These are phyloP conservation scores for Aphodius granarius DNA, from an alignment of 2,888 invertebrate genomes.

Conservation along the genomic window DNA sequence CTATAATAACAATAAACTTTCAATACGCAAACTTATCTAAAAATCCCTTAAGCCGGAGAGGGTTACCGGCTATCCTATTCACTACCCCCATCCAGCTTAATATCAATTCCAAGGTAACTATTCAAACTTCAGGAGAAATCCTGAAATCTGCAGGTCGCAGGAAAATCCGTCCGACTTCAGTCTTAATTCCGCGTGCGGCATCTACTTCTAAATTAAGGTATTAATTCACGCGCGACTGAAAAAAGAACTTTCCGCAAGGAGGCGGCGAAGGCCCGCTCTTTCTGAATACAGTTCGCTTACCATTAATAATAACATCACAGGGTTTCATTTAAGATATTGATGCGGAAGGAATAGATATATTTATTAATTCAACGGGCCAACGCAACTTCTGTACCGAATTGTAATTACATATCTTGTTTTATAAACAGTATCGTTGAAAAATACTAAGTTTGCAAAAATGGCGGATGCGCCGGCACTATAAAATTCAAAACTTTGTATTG, in stretches of 20 bases:
- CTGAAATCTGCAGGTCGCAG: neutral
- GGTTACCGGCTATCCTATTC: neutral
- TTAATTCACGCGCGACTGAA: conserved; percentile 17
- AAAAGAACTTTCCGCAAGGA: neutral
- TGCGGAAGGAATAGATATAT: no score
- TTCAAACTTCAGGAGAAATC: neutral
- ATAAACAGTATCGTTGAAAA: no score
- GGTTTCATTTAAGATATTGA: no score
- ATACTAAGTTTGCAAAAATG: no score
- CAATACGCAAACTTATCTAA: neutral
- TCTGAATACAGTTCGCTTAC: conserved; percentile 29
- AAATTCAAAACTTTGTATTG: no score
- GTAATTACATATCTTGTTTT: no score
- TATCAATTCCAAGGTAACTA: neutral
- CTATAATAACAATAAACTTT: no score
- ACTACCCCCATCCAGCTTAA: neutral
- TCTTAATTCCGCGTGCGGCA: neutral
- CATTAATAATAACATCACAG: conserved; percentile 42
- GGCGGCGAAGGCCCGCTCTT: neutral
- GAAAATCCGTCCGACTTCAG: neutral
- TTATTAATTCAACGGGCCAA: no score
- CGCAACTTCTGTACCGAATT: no score
- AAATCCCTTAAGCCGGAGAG: neutral
- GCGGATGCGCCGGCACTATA: no score
- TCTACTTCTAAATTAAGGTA: conserved; percentile 23